These are phyloP conservation scores for Leptosomus discolor DNA, from an alignment of 2,113 vertebrate genomes.

Conservation along the genomic window DNA sequence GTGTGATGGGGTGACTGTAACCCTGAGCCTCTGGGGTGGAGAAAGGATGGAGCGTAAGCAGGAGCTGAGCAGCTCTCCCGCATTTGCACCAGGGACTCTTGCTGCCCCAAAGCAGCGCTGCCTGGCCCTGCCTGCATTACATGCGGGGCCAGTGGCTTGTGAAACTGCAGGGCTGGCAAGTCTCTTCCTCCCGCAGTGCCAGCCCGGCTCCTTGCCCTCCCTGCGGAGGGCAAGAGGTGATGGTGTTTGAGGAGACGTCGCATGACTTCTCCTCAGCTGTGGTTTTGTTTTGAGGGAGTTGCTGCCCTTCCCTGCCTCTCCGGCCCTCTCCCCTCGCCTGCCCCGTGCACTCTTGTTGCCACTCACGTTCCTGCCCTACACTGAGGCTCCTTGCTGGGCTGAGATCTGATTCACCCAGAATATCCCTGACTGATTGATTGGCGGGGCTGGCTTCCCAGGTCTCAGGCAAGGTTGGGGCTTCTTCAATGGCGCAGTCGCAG, in stretches of 20 bases:
- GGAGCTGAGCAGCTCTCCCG: not conserved
- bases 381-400: rapidly evolving
- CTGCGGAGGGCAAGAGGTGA: not conserved
- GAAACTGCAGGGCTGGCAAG: not conserved
- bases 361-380: not conserved
- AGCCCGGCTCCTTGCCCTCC: not conserved
- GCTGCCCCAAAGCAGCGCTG: not conserved
- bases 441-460: not conserved
- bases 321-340: not conserved
- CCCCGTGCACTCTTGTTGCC: rapidly evolving
- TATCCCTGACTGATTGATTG: not conserved
- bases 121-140: not conserved
- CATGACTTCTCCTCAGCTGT: not conserved
- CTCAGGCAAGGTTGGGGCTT: not conserved
- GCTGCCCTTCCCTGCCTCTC: not conserved
- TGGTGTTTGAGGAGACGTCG: not conserved
- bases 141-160: not conserved
- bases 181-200: not conserved
- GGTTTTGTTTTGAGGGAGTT: not conserved
- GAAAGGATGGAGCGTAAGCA: not conserved
- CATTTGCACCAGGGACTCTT: not conserved
- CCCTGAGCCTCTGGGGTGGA: not conserved
- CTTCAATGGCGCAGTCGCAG: not conserved
- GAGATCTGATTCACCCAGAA: not conserved
- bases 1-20: not conserved